phyloP scores from a whole-genome alignment of 1,140 invertebrate species.

The Nylanderia fulva region DNA sequence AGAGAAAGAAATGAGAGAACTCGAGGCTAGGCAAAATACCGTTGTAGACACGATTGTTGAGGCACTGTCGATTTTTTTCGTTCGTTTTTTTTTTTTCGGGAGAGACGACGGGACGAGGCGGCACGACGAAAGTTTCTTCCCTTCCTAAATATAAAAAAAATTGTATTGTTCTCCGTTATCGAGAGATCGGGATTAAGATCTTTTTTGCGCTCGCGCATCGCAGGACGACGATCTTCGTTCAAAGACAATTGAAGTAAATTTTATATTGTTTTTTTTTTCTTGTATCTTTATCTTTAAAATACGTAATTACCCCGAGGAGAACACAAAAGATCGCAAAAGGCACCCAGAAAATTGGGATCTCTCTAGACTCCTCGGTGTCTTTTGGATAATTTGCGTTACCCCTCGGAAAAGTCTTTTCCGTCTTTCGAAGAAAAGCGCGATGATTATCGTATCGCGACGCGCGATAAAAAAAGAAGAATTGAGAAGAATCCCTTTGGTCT shows the following conservation, averaged over 20 bases:
- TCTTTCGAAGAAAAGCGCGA: background rate
- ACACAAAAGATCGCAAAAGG: background rate
- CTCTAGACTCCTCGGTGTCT: background rate
- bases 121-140: background rate
- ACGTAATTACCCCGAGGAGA: background rate
- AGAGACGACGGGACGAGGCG: constrained; percentile 61
- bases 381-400: background rate
- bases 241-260: background rate
- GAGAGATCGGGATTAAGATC: constrained; percentile 2
- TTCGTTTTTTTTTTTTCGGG: constrained; percentile 38
- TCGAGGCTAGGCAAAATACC: constrained; percentile 64
- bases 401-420: background rate
- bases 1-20: constrained; percentile 32
- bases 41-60: constrained; percentile 70
- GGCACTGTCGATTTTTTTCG: constrained; percentile 61
- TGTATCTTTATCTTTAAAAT: background rate
- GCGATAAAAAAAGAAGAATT: background rate
- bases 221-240: constrained; percentile 9
- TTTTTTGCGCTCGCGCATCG: constrained; percentile 13
- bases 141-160: too few relatives aligned
- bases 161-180: constrained; percentile 36
- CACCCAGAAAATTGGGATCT: background rate
- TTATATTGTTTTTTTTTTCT: background rate
- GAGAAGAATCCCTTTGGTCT: background rate
- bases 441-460: background rate